Conservation (phyloP, 2,113 vertebrate species). For the Nothoprocta perdicaria region DNA sequence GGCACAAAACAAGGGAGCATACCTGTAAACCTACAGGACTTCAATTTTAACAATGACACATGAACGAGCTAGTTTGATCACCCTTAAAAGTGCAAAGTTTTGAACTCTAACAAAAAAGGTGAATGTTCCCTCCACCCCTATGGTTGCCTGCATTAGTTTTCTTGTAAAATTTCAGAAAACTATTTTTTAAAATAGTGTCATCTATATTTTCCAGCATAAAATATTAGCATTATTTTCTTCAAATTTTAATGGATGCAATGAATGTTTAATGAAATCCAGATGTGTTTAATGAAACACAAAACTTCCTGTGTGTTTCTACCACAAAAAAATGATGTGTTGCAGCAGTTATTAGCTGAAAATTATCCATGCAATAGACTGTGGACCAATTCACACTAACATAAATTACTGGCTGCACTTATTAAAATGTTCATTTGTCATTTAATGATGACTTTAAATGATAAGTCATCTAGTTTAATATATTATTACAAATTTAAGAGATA, state of each 20-base stretch:
- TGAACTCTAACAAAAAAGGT: neutral
- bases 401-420: neutral
- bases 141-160: neutral
- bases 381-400: neutral
- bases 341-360: neutral
- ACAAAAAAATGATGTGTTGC: neutral
- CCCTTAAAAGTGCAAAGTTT: neutral
- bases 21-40: neutral
- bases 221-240: neutral
- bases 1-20: neutral
- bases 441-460: constrained; percentile 18
- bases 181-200: neutral
- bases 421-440: constrained; percentile 30
- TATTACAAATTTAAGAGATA: constrained; percentile 11
- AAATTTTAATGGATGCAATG: neutral
- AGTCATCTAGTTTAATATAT: constrained; percentile 2
- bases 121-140: neutral
- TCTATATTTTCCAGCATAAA: neutral
- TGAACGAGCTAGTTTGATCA: neutral
- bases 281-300: neutral
- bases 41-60: neutral
- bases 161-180: neutral
- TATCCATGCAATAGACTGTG: rapidly evolving
- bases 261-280: too few relatives aligned
- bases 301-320: rapidly evolving